Evolutionary conservation across 2,888 invertebrate genomes (phyloP).

Genomic region (Leptinotarsa haldemani): DNA sequence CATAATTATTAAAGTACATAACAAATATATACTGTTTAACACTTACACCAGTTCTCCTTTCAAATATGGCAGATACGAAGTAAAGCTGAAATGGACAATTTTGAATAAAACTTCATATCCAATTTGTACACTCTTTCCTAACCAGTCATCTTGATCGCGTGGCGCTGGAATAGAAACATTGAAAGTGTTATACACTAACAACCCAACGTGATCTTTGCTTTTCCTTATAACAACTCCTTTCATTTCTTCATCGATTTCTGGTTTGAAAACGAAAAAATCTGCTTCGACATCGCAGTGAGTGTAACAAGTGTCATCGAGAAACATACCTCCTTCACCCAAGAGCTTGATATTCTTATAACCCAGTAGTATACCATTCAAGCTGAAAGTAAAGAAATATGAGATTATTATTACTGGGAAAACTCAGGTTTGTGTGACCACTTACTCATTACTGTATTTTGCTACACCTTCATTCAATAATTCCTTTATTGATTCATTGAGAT

Average conservation of each 20-base stretch:
- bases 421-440: slow-evolving; percentile 57
- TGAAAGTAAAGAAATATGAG: slow-evolving; percentile 61
- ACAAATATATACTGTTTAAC: not conserved
- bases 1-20: too few relatives aligned
- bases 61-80: slow-evolving; percentile 73
- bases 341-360: slow-evolving; percentile 76
- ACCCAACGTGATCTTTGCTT: slow-evolving; percentile 74
- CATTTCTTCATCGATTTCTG: slow-evolving; percentile 71
- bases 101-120: slow-evolving; percentile 73
- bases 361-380: slow-evolving; percentile 75
- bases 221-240: slow-evolving; percentile 77
- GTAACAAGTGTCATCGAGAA: slow-evolving; percentile 73
- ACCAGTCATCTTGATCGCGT: slow-evolving; percentile 67
- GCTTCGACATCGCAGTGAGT: slow-evolving; percentile 76
- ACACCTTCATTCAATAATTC: slow-evolving; percentile 72
- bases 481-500: slow-evolving; percentile 71
- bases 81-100: slow-evolving; percentile 71
- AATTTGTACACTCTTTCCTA: slow-evolving; percentile 69
- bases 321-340: slow-evolving; percentile 70
- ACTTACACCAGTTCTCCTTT: slow-evolving; percentile 70
- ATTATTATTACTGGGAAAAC: not conserved
- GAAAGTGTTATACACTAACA: slow-evolving; percentile 77
- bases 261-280: slow-evolving; percentile 77
- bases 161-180: slow-evolving; percentile 76
- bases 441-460: slow-evolving; percentile 74